These are phyloP conservation scores for Lymantria monacha DNA, from an alignment of 2,888 invertebrate species.

Conservation along the genomic window DNA sequence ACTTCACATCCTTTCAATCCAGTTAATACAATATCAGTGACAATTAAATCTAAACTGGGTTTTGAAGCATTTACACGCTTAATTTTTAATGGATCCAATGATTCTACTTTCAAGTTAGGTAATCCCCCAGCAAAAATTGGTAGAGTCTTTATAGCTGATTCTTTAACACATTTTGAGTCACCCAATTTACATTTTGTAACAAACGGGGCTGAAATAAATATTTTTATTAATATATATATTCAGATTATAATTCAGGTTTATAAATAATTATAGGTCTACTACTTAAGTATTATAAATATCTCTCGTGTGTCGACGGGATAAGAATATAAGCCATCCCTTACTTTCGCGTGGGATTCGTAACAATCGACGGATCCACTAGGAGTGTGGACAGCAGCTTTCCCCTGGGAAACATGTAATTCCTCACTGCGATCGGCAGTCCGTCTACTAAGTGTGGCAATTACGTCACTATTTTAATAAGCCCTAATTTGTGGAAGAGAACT, in stretches of 20 bases:
- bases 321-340: too few relatives aligned
- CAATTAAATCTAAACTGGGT: constrained; percentile 38
- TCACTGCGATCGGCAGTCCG: too few relatives aligned
- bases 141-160: constrained; percentile 36
- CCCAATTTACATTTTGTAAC: constrained; percentile 49
- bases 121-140: constrained; percentile 44
- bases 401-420: too few relatives aligned
- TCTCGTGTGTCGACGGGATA: too few relatives aligned
- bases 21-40: constrained; percentile 39
- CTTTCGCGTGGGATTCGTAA: too few relatives aligned
- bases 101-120: constrained; percentile 42
- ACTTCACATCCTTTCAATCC: constrained; percentile 48
- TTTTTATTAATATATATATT: background rate
- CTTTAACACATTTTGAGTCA: constrained; percentile 50
- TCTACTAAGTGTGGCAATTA: too few relatives aligned
- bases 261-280: too few relatives aligned
- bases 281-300: too few relatives aligned
- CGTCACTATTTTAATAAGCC: too few relatives aligned
- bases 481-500: too few relatives aligned
- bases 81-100: constrained; percentile 47
- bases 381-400: too few relatives aligned
- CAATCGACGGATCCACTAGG: too few relatives aligned
- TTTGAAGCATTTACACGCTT: constrained; percentile 49
- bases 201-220: constrained; percentile 32
- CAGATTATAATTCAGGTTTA: background rate